Base-by-base conservation (phyloP, 2,113 vertebrate species). In the Pagrus major region DNA sequence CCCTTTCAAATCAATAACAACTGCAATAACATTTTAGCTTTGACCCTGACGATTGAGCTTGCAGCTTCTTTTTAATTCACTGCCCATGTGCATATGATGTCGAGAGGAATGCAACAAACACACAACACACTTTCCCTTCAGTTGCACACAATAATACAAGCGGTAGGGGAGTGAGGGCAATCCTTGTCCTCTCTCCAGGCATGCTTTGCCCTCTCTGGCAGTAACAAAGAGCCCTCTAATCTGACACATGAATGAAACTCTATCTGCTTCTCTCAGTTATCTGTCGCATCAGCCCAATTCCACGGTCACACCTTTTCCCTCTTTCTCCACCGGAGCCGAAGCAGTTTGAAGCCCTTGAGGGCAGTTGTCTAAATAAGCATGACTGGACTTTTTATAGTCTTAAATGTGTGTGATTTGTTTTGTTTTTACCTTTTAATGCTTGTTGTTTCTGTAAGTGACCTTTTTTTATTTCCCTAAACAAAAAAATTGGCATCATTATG, bases 161-260 rank as follows among this genome's bases (percentile, higher is more conserved):
- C 37, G 56, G 44, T 39, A 47, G 73, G 74, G 52, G 54, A 64
- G 71, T 39, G 80, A 84, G 87, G 85, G 58, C 7, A n/a, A 79
- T 83, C 69, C 63, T 81, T 65, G 83, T 85, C 59, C 88, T 85
- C 70, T 82, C 83, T 85, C 69, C 65, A 65, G 76, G 78, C 83
- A 33, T 64, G 68, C 71, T 83, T 47, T 78, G 76, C 78, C 88
- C 84, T 79, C 80, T 86, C 44, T 42, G 79, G 27, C 55, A 9
- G 71, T 69, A 85, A 90, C 88, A 91, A 88, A 89, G 84, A 81
- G 52, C 74, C 74, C 76, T 91, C 79, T 91, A 91, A 89, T 92
- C 86, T 85, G 78, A 90, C 88, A 84, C 67, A 88, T 84, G 86
- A 92, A 88, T 90, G 78, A 91, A 91, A 89, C 81, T 71, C 78